phyloP scores from a whole-genome alignment of 1,140 invertebrate species.

The Drosophila melanica region DNA sequence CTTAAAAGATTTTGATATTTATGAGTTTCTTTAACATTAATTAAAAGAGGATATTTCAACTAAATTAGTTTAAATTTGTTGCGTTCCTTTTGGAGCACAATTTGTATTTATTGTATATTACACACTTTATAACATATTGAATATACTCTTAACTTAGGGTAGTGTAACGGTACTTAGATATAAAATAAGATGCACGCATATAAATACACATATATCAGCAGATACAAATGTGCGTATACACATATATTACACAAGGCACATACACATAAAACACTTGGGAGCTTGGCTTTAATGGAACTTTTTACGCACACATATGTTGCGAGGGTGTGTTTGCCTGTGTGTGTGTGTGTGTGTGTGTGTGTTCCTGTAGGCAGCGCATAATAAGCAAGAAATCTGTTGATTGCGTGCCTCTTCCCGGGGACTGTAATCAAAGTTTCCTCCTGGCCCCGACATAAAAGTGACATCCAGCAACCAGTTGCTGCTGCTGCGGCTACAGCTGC shows the following conservation, averaged over 20 bases:
- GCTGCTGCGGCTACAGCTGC: not conserved
- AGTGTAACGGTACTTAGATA: conserved; percentile 14
- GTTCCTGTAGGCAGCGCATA: conserved; percentile 39
- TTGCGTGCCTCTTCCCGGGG: conserved; percentile 18
- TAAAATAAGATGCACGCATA: conserved; percentile 37
- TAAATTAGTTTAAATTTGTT: too few species aligned
- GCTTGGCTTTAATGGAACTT: conserved; percentile 55
- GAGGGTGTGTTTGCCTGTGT: not conserved
- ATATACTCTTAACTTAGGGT: not conserved
- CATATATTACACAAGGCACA: conserved; percentile 3
- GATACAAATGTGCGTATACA: not conserved
- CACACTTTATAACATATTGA: not conserved
- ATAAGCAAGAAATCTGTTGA: conserved; percentile 62
- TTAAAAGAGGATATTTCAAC: too few species aligned
- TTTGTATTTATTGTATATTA: not conserved
- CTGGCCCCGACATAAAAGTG: conserved; percentile 26
- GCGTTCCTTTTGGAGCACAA: too few species aligned
- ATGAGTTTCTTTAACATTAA: too few species aligned
- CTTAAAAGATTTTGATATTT: too few species aligned
- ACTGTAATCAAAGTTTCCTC: conserved; percentile 53
- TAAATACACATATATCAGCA: conserved; percentile 15
- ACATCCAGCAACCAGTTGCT: conserved; percentile 53
- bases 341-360: not conserved
- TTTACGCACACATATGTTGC: conserved; percentile 36
- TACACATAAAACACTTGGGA: conserved; percentile 55